Conservation (phyloP, 2,797 vertebrate genomes). For the Syngnathus acus region DNA sequence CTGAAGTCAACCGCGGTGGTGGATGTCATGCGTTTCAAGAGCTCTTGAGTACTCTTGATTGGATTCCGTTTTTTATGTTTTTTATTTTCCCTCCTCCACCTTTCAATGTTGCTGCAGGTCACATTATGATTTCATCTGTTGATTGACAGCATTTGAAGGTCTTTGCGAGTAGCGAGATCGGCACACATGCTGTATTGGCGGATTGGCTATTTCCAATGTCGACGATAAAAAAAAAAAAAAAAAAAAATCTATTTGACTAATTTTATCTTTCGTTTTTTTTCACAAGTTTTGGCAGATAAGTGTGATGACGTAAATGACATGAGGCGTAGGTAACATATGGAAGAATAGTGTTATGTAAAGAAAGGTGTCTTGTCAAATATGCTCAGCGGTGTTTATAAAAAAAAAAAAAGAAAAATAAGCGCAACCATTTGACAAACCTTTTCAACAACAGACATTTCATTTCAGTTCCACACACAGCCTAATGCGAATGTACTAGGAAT, state of each 20-base stretch:
- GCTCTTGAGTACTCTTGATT: constrained; percentile 31
- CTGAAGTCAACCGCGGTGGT: constrained; percentile 1
- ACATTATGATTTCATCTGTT: constrained; percentile 43
- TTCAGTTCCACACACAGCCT: background rate
- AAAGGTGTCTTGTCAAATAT: background rate
- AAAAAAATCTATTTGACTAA: background rate
- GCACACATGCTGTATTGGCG: background rate
- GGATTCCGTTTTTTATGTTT: constrained; percentile 17
- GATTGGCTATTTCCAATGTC: too few relatives aligned
- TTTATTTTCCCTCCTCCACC: constrained; percentile 8
- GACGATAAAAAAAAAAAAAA: too few relatives aligned
- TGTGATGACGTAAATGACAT: background rate
- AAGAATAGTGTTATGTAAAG: background rate
- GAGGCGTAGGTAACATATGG: background rate
- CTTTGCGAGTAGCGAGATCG: constrained; percentile 4
- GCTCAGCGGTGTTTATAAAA: background rate
- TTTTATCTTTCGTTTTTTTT: background rate
- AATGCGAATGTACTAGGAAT: background rate
- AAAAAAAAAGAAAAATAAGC: too few relatives aligned
- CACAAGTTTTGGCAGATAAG: too few relatives aligned
- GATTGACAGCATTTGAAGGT: constrained; percentile 43
- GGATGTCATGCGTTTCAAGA: constrained; percentile 24
- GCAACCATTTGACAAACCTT: background rate
- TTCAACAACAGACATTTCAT: background rate
- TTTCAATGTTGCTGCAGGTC: constrained; percentile 39